Evolutionary conservation across 2,797 vertebrate genomes (phyloP).

Genomic region (Orientallactaga sibirica): DNA sequence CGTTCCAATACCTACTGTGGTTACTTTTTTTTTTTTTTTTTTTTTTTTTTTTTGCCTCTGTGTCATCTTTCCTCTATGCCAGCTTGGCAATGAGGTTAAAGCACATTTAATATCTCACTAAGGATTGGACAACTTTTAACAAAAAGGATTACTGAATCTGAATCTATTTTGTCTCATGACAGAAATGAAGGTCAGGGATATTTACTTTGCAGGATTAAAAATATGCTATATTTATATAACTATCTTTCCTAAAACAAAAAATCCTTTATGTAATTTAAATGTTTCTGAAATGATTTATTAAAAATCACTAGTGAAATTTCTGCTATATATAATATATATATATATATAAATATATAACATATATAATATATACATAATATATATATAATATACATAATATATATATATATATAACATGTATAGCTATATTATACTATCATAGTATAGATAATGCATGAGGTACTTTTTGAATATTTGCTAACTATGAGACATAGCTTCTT

Average conservation of each 20-base stretch:
- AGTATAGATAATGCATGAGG: background rate
- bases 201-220: slow-evolving; percentile 79
- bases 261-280: slow-evolving; percentile 48
- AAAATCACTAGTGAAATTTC: background rate
- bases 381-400: too few relatives aligned
- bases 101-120: slow-evolving; percentile 49
- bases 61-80: slow-evolving; percentile 28
- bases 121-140: slow-evolving; percentile 61
- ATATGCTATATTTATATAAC: slow-evolving; percentile 46
- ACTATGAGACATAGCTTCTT: background rate
- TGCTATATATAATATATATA: background rate
- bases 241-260: background rate
- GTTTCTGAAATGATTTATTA: slow-evolving; percentile 28
- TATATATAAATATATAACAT: too few relatives aligned
- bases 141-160: slow-evolving; percentile 31
- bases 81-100: slow-evolving; percentile 54
- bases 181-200: slow-evolving; percentile 75
- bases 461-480: slow-evolving; percentile 31
- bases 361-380: too few relatives aligned
- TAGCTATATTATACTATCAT: background rate
- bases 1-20: background rate
- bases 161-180: slow-evolving; percentile 11
- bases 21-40: slow-evolving; percentile 54
- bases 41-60: slow-evolving; percentile 55
- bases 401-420: too few relatives aligned